Percentiles rank a stretch among this genome's conserved stretches.
These are phyloP conservation scores for Bibio marci DNA, from an alignment of 2,888 invertebrate species.

Conservation along the genomic window DNA sequence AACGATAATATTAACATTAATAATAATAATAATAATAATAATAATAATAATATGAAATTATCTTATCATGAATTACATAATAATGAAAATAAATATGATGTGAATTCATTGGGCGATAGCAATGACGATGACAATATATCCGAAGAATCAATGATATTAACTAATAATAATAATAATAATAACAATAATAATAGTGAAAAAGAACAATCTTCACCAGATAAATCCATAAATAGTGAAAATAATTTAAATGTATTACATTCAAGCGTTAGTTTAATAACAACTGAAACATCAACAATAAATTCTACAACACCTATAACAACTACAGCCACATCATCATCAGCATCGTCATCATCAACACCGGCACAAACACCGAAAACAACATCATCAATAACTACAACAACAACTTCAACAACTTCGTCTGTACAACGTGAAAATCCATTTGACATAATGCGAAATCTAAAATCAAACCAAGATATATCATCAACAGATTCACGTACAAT, in stretches of 20 bases:
- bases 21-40: constrained; percentile 22
- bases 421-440: constrained; percentile 4
- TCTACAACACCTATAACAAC: neutral
- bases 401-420: neutral
- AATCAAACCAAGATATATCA: neutral
- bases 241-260: neutral
- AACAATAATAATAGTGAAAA: neutral
- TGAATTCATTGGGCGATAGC: constrained; percentile 20
- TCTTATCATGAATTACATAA: constrained; percentile 1
- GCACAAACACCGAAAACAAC: neutral
- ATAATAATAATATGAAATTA: constrained; percentile 14
- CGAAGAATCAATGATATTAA: neutral
- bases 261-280: neutral
- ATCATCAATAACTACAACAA: neutral
- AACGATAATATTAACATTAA: constrained; percentile 25
- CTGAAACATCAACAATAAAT: neutral
- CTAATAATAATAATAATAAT: neutral
- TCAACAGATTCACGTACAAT: constrained; percentile 36
- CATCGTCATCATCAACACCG: neutral
- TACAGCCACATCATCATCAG: neutral
- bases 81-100: constrained; percentile 25
- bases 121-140: constrained; percentile 5
- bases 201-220: neutral
- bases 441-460: constrained; percentile 1
- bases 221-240: neutral